phyloP scores from a whole-genome alignment of 2,888 invertebrate species.

The Harmothoe impar region DNA sequence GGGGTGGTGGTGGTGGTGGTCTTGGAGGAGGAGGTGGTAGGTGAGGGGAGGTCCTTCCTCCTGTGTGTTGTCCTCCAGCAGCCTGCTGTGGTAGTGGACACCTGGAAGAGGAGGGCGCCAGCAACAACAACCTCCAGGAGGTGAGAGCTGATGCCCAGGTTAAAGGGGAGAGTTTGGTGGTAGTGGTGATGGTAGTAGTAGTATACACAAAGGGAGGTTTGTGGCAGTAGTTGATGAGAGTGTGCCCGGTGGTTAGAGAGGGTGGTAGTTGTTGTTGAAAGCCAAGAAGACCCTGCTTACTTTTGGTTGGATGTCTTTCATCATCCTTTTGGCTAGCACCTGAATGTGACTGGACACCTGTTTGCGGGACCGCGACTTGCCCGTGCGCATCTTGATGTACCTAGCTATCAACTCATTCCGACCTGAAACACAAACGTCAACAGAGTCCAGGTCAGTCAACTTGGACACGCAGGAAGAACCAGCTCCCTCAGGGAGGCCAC shows the following conservation, averaged over 20 bases:
- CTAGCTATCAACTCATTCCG: slow-evolving; percentile 99
- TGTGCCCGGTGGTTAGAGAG: slow-evolving; percentile 2
- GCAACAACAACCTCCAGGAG: neutral
- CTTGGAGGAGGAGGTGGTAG: too few species aligned
- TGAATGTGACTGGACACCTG: slow-evolving; percentile 99
- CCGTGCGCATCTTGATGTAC: slow-evolving; percentile 99
- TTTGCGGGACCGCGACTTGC: slow-evolving; percentile 99
- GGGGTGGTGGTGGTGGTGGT: too few species aligned
- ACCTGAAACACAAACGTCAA: slow-evolving; percentile 60
- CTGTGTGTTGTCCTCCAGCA: too few species aligned
- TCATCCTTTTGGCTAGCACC: slow-evolving; percentile 98
- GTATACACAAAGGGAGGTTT: slow-evolving; percentile 20
- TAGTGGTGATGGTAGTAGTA: slow-evolving; percentile 29
- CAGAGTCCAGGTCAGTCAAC: slow-evolving; percentile 23
- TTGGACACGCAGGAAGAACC: neutral
- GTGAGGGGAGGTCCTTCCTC: too few species aligned
- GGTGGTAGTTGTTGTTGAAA: slow-evolving; percentile 46
- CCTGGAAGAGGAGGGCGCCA: neutral
- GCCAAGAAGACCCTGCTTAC: slow-evolving; percentile 54
- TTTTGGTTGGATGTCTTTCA: slow-evolving; percentile 88
- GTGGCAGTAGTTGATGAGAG: slow-evolving; percentile 25
- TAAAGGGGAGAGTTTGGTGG: slow-evolving; percentile 10
- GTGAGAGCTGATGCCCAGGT: neutral
- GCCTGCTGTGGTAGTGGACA: too few species aligned
- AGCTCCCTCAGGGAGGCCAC: neutral